Conservation (phyloP, 2,113 vertebrate species). For the Sorex fumeus region DNA sequence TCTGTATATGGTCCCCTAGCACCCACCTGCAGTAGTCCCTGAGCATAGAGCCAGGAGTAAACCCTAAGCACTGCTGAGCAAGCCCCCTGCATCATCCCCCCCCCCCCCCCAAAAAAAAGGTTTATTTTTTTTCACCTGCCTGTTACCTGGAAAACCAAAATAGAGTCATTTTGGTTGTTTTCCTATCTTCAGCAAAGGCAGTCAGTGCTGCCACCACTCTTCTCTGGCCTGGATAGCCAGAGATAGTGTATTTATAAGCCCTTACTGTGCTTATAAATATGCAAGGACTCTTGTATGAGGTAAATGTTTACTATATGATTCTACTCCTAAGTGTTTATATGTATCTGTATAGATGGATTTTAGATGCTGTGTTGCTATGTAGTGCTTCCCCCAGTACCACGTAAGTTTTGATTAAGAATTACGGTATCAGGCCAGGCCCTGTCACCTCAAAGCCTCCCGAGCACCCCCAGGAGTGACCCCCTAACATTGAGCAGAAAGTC, state of each 20-base stretch:
- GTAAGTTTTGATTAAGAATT: background rate
- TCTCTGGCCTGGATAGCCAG: background rate
- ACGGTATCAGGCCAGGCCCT: background rate
- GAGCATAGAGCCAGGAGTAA: too few relatives aligned
- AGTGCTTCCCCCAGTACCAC: too few relatives aligned
- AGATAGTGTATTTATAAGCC: background rate
- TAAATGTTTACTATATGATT: background rate
- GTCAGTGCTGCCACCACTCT: background rate
- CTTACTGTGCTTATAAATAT: background rate
- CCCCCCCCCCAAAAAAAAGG: background rate
- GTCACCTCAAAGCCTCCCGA: background rate
- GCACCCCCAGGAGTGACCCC: too few relatives aligned
- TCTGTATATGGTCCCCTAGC: too few relatives aligned
- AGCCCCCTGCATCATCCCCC: too few relatives aligned
- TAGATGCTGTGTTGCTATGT: too few relatives aligned
- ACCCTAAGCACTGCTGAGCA: too few relatives aligned
- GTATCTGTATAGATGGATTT: background rate
- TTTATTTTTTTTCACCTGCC: too few relatives aligned
- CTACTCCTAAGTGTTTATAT: background rate
- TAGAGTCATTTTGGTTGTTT: conserved; percentile 16
- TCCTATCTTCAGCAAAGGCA: background rate
- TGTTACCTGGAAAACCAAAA: too few relatives aligned
- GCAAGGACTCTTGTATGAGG: background rate
- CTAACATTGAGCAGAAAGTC: too few relatives aligned
- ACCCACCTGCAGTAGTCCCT: too few relatives aligned